phyloP scores from a whole-genome alignment of 2,888 invertebrate species.

The Protophormia terraenovae region DNA sequence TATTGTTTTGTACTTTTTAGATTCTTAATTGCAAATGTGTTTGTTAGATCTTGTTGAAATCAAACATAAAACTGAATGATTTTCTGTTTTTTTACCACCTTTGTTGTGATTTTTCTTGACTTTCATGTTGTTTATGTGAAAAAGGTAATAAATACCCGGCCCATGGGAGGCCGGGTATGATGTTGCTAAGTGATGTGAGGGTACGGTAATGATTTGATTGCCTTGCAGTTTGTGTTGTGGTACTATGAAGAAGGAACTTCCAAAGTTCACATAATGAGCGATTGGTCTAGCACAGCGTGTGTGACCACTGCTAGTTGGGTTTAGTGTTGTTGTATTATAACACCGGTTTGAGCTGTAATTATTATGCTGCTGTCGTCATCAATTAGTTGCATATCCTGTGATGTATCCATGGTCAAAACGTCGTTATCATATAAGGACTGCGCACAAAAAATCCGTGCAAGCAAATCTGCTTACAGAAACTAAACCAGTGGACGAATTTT shows the following conservation, averaged over 20 bases:
- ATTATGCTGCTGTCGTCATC: constrained; percentile 70
- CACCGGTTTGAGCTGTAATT: constrained; percentile 70
- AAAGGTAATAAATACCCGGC: no score
- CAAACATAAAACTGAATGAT: no score
- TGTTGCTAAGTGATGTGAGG: constrained; percentile 41
- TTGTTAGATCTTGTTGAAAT: no score
- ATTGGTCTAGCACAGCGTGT: constrained; percentile 88
- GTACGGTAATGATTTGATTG: constrained; percentile 46
- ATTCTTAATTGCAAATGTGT: no score
- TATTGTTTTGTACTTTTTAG: no score
- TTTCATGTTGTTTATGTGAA: no score
- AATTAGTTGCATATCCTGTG: constrained; percentile 68
- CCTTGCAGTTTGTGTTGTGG: constrained; percentile 52
- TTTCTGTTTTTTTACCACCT: no score
- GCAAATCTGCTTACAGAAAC: no score
- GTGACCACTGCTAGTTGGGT: constrained; percentile 82
- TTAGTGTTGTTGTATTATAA: constrained; percentile 70
- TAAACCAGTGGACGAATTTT: no score
- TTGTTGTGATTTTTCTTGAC: no score
- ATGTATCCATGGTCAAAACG: constrained; percentile 72
- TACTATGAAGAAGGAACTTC: constrained; percentile 84
- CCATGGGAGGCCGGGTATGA: constrained; percentile 51
- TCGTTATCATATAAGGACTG: constrained; percentile 83
- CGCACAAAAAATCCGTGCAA: no score
- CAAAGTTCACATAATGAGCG: constrained; percentile 90